These are phyloP conservation scores for Nannoperca australis DNA, from an alignment of 2,797 vertebrate genomes.

Conservation along the genomic window DNA sequence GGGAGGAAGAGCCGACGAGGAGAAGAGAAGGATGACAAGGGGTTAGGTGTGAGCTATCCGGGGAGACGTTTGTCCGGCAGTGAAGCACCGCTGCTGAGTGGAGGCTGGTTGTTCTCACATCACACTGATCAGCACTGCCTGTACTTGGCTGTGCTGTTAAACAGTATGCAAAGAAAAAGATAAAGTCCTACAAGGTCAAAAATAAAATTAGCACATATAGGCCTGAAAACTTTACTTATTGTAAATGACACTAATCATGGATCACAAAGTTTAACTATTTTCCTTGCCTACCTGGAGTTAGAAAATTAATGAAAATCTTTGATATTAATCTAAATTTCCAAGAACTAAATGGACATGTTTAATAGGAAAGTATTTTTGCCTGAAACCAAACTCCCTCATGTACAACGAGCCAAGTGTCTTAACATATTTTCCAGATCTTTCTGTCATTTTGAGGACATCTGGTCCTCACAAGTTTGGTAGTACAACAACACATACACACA, in stretches of 20 bases:
- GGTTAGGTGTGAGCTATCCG: constrained; percentile 73
- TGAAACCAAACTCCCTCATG: not conserved
- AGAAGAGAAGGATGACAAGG: constrained; percentile 71
- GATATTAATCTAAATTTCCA: not conserved
- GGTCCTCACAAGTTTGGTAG: not conserved
- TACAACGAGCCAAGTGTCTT: not conserved
- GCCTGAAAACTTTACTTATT: not conserved
- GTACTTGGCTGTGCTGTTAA: not conserved
- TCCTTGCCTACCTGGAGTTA: no score
- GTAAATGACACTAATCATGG: not conserved
- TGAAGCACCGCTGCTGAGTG: constrained; percentile 53
- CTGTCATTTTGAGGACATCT: not conserved
- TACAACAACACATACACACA: not conserved
- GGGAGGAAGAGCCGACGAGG: constrained; percentile 37
- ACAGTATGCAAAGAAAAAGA: constrained; percentile 1
- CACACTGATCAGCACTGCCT: constrained; percentile 42
- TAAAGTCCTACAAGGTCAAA: not conserved
- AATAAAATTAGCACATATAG: not conserved
- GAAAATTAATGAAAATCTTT: not conserved
- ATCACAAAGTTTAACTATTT: not conserved
- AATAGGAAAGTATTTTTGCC: not conserved
- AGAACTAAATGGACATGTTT: not conserved
- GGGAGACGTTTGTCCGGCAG: constrained; percentile 79
- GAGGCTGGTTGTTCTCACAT: constrained; percentile 49
- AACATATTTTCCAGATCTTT: not conserved